A percentile compares a stretch with the other conserved stretches of the same genome.
Evolutionary conservation across 2,113 vertebrate species (phyloP).

Genomic region (Carollia perspicillata): DNA sequence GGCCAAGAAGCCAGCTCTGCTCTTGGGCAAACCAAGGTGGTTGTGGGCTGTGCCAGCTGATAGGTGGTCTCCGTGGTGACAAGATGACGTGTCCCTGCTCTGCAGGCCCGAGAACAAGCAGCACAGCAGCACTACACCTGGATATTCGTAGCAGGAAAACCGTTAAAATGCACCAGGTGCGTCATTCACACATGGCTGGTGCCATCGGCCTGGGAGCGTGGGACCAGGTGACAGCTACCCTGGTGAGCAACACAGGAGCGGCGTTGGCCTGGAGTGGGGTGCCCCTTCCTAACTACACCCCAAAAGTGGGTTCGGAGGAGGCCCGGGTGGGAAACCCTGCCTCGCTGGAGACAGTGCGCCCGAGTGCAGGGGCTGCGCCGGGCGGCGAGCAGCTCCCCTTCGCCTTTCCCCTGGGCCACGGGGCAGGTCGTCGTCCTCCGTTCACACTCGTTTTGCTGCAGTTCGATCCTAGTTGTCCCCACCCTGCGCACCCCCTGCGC

Average conservation of each 20-base stretch:
- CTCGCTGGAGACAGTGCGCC: background rate
- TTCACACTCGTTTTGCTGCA: no score
- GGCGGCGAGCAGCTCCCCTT: background rate
- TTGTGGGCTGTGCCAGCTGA: conserved; percentile 48
- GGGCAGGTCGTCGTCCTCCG: background rate
- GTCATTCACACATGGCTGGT: background rate
- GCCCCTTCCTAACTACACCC: background rate
- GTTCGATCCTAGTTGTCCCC: no score
- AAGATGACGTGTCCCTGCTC: background rate
- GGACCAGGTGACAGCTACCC: conserved; percentile 52
- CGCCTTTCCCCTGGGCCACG: background rate
- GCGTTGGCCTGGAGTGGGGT: conserved; percentile 7
- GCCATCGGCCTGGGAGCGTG: background rate
- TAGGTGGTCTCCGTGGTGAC: conserved; percentile 37
- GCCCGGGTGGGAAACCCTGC: background rate
- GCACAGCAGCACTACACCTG: background rate
- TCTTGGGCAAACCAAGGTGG: conserved; percentile 59
- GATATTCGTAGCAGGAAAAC: background rate
- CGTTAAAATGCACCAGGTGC: background rate
- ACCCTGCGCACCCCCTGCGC: no score
- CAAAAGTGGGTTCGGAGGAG: background rate
- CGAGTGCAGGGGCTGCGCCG: background rate
- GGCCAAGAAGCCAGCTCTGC: conserved; percentile 12
- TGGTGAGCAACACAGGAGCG: conserved; percentile 75
- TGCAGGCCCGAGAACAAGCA: background rate